Conservation (phyloP, 23 tunicate genomes). For the Trididemnum nubilum region DNA sequence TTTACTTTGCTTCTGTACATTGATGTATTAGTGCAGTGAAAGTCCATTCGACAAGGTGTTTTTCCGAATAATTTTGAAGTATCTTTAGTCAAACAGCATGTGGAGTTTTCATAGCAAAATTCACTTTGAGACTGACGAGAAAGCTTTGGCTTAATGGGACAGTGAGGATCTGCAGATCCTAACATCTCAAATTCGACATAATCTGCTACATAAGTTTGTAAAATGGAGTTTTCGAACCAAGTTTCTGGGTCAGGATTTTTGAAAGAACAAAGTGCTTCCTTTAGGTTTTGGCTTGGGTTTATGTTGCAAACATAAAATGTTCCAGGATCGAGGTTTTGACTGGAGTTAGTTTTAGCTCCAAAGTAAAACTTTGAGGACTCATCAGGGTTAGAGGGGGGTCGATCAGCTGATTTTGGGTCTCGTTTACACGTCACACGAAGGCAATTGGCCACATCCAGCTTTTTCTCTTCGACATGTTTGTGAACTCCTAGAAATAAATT, state of each 20-base stretch:
- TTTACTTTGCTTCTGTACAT: conserved; percentile 3
- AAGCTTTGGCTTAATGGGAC: background rate
- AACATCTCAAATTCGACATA: too few species aligned
- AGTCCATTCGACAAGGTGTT: conserved; percentile 32
- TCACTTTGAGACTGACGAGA: background rate
- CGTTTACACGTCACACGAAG: background rate
- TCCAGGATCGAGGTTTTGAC: background rate
- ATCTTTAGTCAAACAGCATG: background rate
- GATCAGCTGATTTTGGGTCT: too few species aligned
- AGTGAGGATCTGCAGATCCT: background rate
- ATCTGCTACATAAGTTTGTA: background rate
- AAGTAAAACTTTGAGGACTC: too few species aligned
- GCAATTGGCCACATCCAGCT: background rate
- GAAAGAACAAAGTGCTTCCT: background rate
- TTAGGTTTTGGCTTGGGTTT: background rate
- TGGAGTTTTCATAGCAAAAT: conserved; percentile 16
- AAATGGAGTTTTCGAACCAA: background rate
- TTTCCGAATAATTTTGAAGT: conserved; percentile 8
- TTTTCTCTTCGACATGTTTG: too few species aligned
- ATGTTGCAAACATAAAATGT: background rate
- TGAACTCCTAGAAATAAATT: too few species aligned
- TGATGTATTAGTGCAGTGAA: background rate
- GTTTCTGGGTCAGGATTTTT: background rate
- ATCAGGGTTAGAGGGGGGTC: too few species aligned
- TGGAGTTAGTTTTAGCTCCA: too few species aligned